Base-by-base conservation (phyloP, 2,797 vertebrate genomes). In the Semaprochilodus insignis region DNA sequence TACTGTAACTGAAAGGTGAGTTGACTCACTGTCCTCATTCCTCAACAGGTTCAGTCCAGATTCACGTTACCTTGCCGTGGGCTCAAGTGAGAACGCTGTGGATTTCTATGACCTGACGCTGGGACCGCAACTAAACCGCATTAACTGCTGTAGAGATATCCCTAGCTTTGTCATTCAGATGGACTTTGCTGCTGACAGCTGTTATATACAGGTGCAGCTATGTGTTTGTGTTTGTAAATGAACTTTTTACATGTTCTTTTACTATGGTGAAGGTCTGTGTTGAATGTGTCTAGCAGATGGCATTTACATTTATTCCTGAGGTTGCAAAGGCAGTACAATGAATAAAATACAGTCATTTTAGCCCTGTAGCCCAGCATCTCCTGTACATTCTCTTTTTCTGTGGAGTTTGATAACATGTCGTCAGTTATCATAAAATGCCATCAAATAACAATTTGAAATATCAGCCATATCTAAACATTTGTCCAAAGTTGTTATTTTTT, bases 161-260 rank as follows among this genome's bases (percentile, higher is more conserved):
- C 96, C 97, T 82, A 97, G 97, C 92, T 99, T 99, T 36, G 97
- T 99, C 81, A 95, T 98, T 90, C 97, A 98, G 89, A 98, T 99
- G 95, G 98, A 99, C 92, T 99, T 99, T 85, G 98, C 97, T 77
- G 98, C 98, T 0, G 97, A 99, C 75, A 96, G 94, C 88, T 74
- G 83, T 81, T 93, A 91, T 71, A 83, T 96, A 83, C 95, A 96
- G 94, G 95, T 95, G 87, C 1, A 60, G 4, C 5, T 25, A 5
- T 75, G 0, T 66, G 73, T 48, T 14, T 82, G 44, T n/a, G n/a
- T 51, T 19, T 55, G 60, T 78, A 40, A 36, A 31, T n/a, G 55
- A 8, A 6, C 15, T 15, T 55, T 4, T 10, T 74, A 11, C 1
- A 11, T 31, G 31, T 60, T 59, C 4, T 74, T 51, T 2, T 36